Evolutionary conservation across 30 jellyfish, hydroid and myxozoan genomes (phyloP).

Genomic region (Turritopsis rubra): DNA sequence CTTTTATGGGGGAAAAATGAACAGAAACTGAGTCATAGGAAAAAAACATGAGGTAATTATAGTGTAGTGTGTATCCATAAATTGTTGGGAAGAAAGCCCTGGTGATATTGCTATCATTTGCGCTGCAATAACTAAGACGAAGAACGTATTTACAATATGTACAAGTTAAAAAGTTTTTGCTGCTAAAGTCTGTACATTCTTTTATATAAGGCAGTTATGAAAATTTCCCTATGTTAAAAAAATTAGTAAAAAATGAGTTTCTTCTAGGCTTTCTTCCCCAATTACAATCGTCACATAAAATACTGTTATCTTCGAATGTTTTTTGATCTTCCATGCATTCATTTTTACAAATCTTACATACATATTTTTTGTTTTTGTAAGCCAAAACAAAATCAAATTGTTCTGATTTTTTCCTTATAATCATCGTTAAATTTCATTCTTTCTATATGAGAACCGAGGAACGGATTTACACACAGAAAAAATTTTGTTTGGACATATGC

Average conservation of each 20-base stretch:
- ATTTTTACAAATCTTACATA: background rate
- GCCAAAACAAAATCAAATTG: constrained; percentile 13
- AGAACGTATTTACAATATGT: background rate
- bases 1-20: background rate
- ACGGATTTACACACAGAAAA: background rate
- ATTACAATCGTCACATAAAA: background rate
- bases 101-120: constrained; percentile 34
- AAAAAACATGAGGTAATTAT: background rate
- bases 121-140: background rate
- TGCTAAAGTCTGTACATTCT: background rate
- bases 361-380: background rate
- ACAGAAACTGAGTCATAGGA: background rate
- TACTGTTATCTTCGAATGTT: background rate
- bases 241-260: background rate
- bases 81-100: background rate
- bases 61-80: background rate
- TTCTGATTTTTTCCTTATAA: background rate
- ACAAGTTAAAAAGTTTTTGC: background rate
- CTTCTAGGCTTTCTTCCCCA: background rate
- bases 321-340: background rate
- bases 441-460: constrained; percentile 10
- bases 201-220: background rate
- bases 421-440: background rate
- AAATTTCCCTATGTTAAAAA: background rate
- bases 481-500: background rate